These are phyloP conservation scores for Cylindroiulus punctatus DNA, from an alignment of 2,888 invertebrate species.

Conservation along the genomic window DNA sequence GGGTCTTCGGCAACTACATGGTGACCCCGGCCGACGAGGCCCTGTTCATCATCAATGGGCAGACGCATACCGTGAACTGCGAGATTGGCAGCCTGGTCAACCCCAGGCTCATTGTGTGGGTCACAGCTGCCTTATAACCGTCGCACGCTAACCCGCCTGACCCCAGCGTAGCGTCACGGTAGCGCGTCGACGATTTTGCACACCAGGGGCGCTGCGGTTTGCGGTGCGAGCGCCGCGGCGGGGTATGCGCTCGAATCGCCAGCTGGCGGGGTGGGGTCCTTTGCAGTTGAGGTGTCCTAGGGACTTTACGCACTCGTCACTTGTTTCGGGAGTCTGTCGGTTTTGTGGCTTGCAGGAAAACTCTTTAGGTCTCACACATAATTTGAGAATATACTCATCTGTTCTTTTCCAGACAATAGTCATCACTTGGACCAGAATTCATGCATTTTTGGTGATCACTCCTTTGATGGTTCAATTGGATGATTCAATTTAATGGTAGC, in stretches of 20 bases:
- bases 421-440: too few relatives aligned
- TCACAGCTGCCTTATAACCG: slow-evolving; percentile 64
- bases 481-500: too few relatives aligned
- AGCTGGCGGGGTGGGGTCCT: not conserved
- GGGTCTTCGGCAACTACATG: slow-evolving; percentile 78
- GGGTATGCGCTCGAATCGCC: not conserved
- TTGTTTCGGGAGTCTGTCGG: too few relatives aligned
- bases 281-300: too few relatives aligned
- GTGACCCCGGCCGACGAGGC: slow-evolving; percentile 77
- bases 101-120: slow-evolving; percentile 75
- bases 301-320: too few relatives aligned
- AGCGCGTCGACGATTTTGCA: slow-evolving; percentile 29
- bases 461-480: too few relatives aligned
- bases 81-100: slow-evolving; percentile 77
- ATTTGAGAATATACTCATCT: too few relatives aligned
- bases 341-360: too few relatives aligned
- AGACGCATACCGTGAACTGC: slow-evolving; percentile 78
- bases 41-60: slow-evolving; percentile 77
- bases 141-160: not conserved
- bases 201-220: slow-evolving; percentile 1
- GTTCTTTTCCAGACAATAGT: too few relatives aligned
- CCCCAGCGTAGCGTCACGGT: not conserved
- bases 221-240: not conserved
- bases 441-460: too few relatives aligned
- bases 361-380: too few relatives aligned